Conservation (phyloP, 2,113 vertebrate species). For the Cromileptes altivelis region DNA sequence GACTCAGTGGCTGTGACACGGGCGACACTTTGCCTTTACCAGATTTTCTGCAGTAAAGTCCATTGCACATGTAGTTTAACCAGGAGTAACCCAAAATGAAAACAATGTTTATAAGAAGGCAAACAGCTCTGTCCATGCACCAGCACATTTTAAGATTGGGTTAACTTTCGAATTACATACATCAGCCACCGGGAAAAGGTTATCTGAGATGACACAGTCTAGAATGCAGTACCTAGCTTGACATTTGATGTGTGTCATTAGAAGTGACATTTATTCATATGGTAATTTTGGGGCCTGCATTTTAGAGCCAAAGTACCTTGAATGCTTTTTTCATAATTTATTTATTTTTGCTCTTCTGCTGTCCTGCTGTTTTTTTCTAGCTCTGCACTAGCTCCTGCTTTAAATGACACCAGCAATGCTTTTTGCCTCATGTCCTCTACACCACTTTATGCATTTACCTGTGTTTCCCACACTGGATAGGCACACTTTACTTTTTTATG, state of each 20-base stretch:
- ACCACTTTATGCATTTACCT: not conserved
- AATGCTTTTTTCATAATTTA: not conserved
- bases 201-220: not conserved
- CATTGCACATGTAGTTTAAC: not conserved
- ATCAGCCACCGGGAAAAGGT: not conserved
- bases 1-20: not conserved
- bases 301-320: not conserved
- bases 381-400: not conserved
- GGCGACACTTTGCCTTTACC: not conserved
- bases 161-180: not conserved
- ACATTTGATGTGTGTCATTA: not conserved
- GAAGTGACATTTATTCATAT: not conserved
- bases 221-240: not conserved
- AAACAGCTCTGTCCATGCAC: not conserved
- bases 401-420: slow-evolving; percentile 1
- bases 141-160: not conserved
- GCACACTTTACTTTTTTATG: too few relatives aligned
- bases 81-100: not conserved
- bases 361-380: not conserved
- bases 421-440: not conserved
- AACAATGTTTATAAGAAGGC: not conserved
- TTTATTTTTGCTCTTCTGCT: not conserved
- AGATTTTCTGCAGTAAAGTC: not conserved
- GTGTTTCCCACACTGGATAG: too few relatives aligned
- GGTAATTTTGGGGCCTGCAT: not conserved